Base-by-base conservation (phyloP, 2,113 vertebrate genomes). In the Epinephelus cyanopodus region DNA sequence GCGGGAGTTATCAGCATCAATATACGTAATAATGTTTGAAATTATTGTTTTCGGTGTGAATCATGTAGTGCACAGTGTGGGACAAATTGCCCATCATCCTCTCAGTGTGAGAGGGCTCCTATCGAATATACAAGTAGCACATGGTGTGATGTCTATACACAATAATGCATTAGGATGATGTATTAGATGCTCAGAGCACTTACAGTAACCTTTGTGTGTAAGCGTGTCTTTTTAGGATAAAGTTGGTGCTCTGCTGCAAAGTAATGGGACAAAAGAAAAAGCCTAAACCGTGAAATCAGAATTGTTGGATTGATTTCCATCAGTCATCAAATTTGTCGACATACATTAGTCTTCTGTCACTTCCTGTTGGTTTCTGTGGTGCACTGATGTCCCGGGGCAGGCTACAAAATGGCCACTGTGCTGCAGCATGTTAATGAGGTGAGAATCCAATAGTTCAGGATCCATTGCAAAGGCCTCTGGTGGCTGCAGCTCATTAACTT, bases 381-480 rank as follows among this genome's bases (percentile, higher is more conserved):
- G 48, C 47, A 13, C 57, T 21, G 74, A 72, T 76, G 61, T 66
- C 75, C 66, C 0, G 4, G 61, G 65, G 58, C 12, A 1, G 39
- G 11, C 25, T 47, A 17, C 65, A 17, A 77, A 89, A 86, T 81
- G 53, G 52, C 25, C 3, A 2, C 29, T 45, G 50, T 6, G 25
- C 68, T 7, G 18, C 48, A 57, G 66, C 53, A 87, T 87, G 74
- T 64, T 86, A 89, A 92, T 91, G 63, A 83, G 57, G 48, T 84
- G 72, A 77, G 61, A 81, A 87, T 75, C 66, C 77, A 66, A 86
- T 82, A 84, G 62, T 74, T 84, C 27, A 57, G 33, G 52, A 88
- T 87, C 60, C 65, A 82, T 73, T 65, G 68, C 23, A 7, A 47
- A 70, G 65, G 72, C 72, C 75, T 76, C 45, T 0, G 23, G 74